Evolutionary conservation across 2,797 vertebrate species (phyloP).

Genomic region (Sarcophilus harrisii): DNA sequence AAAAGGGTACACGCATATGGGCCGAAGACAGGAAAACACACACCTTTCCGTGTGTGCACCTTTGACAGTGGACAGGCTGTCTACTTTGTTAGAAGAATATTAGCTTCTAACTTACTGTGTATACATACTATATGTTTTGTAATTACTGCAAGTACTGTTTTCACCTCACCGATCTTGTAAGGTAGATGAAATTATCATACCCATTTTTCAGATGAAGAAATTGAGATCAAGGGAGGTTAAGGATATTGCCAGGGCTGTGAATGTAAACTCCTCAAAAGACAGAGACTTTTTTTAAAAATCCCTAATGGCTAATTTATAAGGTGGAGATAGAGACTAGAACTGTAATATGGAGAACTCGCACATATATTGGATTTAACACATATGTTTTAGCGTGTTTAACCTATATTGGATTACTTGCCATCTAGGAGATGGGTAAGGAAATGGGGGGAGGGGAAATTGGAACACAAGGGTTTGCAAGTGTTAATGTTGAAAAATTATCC

Average conservation of each 20-base stretch:
- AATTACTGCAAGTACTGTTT: not conserved
- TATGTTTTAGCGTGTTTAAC: too few species aligned
- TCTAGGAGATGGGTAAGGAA: too few species aligned
- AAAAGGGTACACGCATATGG: not conserved
- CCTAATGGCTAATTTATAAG: not conserved
- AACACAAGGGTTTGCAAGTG: too few species aligned
- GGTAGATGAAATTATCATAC: too few species aligned
- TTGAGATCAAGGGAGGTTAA: too few species aligned
- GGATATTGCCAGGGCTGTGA: not conserved
- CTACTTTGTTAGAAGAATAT: not conserved
- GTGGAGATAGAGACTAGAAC: not conserved
- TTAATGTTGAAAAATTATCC: too few species aligned
- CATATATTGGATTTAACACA: too few species aligned
- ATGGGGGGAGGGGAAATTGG: too few species aligned
- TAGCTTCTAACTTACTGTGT: not conserved
- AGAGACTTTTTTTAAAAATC: not conserved
- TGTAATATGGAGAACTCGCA: too few species aligned
- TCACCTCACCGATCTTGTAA: too few species aligned
- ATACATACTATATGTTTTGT: not conserved
- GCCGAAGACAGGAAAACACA: not conserved
- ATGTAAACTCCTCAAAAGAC: not conserved
- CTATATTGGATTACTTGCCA: too few species aligned
- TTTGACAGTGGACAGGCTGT: not conserved
- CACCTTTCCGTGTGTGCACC: not conserved
- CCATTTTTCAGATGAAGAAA: too few species aligned